Percentiles rank a stretch among this genome's conserved stretches.
Conservation (phyloP, 2,888 invertebrate genomes). For the Idaea straminata region DNA sequence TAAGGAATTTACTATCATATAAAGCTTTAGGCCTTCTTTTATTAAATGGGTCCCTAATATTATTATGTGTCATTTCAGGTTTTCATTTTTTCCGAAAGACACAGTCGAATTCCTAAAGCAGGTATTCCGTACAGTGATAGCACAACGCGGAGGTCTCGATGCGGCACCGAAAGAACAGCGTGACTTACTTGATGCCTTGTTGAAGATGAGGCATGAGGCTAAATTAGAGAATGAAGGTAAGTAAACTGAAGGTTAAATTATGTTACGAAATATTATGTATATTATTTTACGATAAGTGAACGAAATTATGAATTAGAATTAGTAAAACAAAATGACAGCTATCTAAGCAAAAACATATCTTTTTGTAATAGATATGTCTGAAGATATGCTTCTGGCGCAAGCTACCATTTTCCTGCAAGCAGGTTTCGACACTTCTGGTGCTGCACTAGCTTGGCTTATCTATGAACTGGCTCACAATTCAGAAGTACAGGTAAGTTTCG, state of each 20-base stretch:
- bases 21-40: neutral
- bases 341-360: too few species aligned
- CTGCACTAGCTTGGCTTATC: constrained; percentile 25
- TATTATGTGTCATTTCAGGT: constrained; percentile 34
- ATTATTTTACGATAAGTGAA: neutral
- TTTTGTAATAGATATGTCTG: constrained; percentile 24
- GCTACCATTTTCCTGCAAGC: constrained; percentile 49
- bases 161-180: constrained; percentile 26
- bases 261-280: constrained; percentile 8
- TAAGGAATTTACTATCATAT: too few species aligned
- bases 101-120: constrained; percentile 40
- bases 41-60: neutral
- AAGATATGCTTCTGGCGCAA: constrained; percentile 48
- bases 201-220: constrained; percentile 50
- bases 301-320: too few species aligned
- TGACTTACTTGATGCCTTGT: constrained; percentile 52
- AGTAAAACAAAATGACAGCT: too few species aligned
- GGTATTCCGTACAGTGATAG: constrained; percentile 39
- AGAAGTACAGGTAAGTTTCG: constrained; percentile 37
- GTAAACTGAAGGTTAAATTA: neutral
- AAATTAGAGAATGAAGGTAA: constrained; percentile 39
- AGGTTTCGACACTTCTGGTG: constrained; percentile 49
- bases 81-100: constrained; percentile 49
- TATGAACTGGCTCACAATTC: constrained; percentile 44
- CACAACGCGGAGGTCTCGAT: constrained; percentile 40